A percentile compares a stretch with the other conserved stretches of the same genome.
Evolutionary conservation across 1,140 invertebrate genomes (phyloP).

Genomic region (Drosophila nigrodunni): DNA sequence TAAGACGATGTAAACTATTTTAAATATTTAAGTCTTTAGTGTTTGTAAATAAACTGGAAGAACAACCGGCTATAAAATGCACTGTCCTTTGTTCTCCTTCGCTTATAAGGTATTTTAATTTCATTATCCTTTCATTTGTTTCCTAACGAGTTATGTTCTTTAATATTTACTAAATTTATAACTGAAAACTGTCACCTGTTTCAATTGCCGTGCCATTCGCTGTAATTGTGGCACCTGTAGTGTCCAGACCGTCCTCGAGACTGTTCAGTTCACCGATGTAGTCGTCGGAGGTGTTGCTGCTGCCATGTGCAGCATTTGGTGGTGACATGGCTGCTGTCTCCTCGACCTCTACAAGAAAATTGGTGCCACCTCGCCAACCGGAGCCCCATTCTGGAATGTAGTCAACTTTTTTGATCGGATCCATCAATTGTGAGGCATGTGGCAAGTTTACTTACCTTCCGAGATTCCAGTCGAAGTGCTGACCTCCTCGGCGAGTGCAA

Average conservation of each 20-base stretch:
- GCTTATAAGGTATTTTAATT: background rate
- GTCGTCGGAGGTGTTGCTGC: constrained; percentile 58
- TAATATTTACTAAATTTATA: too few species aligned
- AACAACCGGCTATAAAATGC: too few species aligned
- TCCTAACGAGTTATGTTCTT: too few species aligned
- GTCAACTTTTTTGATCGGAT: constrained; percentile 3
- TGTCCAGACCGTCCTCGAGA: constrained; percentile 50
- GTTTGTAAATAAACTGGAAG: too few species aligned
- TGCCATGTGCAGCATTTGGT: constrained; percentile 36
- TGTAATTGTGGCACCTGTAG: constrained; percentile 47
- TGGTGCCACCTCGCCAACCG: constrained; percentile 72
- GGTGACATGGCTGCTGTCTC: constrained; percentile 68
- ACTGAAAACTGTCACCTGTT: constrained; percentile 43
- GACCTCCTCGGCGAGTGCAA: constrained; percentile 58
- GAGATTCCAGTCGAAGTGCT: constrained; percentile 71
- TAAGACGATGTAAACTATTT: too few species aligned
- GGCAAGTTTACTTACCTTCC: constrained; percentile 64
- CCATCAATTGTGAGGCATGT: constrained; percentile 29
- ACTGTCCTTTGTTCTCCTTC: too few species aligned
- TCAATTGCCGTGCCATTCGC: constrained; percentile 56
- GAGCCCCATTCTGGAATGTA: constrained; percentile 77
- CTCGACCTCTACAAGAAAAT: constrained; percentile 82
- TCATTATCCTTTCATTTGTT: background rate
- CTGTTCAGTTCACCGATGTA: constrained; percentile 65
- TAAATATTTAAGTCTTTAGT: too few species aligned